Conservation (phyloP, 2,797 vertebrate genomes). For the Halcyon smyrnensis region DNA sequence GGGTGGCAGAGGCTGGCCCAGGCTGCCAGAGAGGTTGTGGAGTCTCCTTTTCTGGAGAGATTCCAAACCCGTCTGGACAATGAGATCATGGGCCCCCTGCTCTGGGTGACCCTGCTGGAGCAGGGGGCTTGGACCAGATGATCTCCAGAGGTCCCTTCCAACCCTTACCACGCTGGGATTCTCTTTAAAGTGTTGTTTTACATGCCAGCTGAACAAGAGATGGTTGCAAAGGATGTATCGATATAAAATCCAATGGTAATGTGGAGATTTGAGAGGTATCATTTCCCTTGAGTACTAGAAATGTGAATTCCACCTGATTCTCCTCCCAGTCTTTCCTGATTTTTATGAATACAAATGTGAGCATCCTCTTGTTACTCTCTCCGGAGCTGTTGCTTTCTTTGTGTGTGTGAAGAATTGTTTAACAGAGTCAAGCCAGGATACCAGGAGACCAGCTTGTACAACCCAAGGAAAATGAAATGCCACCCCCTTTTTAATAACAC, state of each 20-base stretch:
- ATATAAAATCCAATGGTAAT: neutral
- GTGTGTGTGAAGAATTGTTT: neutral
- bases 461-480: neutral
- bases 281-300: neutral
- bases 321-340: neutral
- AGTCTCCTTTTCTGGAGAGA: too few species aligned
- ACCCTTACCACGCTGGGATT: neutral
- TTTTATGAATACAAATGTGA: neutral
- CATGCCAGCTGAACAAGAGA: neutral
- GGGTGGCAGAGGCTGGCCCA: too few species aligned
- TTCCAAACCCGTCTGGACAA: too few species aligned
- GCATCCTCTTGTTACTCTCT: neutral
- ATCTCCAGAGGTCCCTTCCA: too few species aligned
- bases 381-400: neutral
- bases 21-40: too few species aligned
- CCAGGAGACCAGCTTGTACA: neutral
- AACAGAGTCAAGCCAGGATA: neutral
- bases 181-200: neutral
- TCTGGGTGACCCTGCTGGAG: too few species aligned
- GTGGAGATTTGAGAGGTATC: neutral
- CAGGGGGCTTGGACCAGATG: too few species aligned
- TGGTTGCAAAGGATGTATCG: neutral
- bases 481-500: neutral
- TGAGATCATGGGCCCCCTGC: too few species aligned
- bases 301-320: neutral